Percentiles rank a stretch among this genome's conserved stretches.
Conservation (phyloP, 2,113 vertebrate species). For the Pyrgilauda ruficollis region DNA sequence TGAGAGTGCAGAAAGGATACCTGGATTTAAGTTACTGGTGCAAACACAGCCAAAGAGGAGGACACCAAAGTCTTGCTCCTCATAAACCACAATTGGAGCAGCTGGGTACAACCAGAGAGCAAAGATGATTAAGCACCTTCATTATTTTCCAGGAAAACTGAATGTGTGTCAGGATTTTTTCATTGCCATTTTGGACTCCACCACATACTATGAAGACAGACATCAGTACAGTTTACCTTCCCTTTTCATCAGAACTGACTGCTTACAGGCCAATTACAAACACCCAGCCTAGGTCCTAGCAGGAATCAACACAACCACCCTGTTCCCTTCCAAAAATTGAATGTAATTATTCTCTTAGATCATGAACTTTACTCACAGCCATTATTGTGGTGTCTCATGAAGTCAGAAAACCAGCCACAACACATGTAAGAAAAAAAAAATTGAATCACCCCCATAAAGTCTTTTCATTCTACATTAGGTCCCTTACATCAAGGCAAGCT, state of each 20-base stretch:
- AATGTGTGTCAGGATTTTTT: background rate
- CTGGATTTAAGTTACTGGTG: background rate
- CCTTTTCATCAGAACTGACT: background rate
- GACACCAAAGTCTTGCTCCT: background rate
- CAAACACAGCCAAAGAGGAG: background rate
- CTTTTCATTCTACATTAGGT: background rate
- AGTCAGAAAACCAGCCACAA: background rate
- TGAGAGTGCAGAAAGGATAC: background rate
- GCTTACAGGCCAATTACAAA: background rate
- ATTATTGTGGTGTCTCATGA: background rate
- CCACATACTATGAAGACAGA: background rate
- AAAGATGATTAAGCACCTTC: background rate
- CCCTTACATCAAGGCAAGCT: background rate
- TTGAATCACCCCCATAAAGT: background rate
- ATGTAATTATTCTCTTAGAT: background rate
- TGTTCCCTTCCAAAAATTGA: background rate
- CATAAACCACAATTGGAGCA: background rate
- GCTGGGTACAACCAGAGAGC: background rate
- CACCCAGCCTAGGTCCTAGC: background rate
- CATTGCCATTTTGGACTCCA: background rate
- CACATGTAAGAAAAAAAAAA: background rate
- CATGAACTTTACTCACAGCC: background rate
- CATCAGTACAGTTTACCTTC: background rate
- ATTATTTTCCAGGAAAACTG: background rate
- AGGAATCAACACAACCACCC: background rate